These are phyloP conservation scores for Diacarnus erythraeanus DNA, from an alignment of 37 sponge, comb jelly and placozoan species.

Conservation along the genomic window DNA sequence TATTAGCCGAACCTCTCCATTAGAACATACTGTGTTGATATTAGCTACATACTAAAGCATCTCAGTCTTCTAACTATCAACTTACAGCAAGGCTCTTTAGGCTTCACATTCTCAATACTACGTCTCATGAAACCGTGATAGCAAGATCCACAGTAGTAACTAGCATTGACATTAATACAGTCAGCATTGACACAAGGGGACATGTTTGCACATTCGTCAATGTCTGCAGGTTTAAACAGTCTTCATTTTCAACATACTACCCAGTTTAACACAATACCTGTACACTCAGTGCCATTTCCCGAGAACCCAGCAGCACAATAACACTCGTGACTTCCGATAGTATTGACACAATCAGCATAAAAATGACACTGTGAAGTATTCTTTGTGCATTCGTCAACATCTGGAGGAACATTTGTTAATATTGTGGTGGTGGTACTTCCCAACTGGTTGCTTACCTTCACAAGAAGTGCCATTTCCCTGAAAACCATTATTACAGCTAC, in stretches of 20 bases:
- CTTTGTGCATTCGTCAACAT: background rate
- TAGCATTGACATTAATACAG: background rate
- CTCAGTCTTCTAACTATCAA: background rate
- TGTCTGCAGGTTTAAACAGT: too few relatives aligned
- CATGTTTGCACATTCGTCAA: background rate
- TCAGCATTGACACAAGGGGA: background rate
- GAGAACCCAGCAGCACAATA: background rate
- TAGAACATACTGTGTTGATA: background rate
- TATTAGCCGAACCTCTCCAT: background rate
- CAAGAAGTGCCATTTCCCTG: conserved; percentile 1
- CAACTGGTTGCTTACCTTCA: background rate
- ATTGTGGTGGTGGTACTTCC: background rate
- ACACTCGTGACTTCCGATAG: background rate
- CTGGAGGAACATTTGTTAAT: background rate
- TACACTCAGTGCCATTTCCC: background rate
- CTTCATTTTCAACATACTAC: background rate
- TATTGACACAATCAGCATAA: background rate
- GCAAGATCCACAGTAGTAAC: background rate
- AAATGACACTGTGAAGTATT: background rate
- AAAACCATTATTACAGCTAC: conserved; percentile 5
- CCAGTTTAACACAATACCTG: background rate
- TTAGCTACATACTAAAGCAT: too few relatives aligned
- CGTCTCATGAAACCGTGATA: too few relatives aligned
- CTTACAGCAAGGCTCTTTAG: background rate
- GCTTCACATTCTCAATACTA: too few relatives aligned